phyloP scores from a whole-genome alignment of 2,113 vertebrate species.

The Peromyscus polionotus region DNA sequence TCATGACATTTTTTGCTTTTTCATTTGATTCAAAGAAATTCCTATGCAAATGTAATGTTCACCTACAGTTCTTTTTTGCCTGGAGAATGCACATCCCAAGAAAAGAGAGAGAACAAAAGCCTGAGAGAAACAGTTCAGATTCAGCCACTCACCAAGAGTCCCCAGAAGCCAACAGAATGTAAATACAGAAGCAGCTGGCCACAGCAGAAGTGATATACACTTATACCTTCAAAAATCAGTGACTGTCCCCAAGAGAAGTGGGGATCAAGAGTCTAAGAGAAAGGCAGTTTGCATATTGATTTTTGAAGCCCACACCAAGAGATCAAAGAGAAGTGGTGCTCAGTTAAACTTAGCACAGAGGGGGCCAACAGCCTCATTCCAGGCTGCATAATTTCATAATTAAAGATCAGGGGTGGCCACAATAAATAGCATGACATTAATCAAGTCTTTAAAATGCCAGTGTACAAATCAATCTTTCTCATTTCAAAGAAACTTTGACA shows the following conservation, averaged over 20 bases:
- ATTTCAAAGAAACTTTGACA: conserved; percentile 51
- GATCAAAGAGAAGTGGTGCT: conserved; percentile 11
- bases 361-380: background rate
- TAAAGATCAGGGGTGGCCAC: conserved; percentile 68
- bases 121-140: background rate
- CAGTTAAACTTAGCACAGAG: conserved; percentile 32
- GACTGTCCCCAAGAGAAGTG: background rate
- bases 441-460: conserved; percentile 61
- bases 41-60: background rate
- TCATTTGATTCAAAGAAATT: background rate
- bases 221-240: background rate
- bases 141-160: background rate
- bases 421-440: conserved; percentile 66
- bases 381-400: conserved; percentile 67
- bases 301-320: conserved; percentile 59
- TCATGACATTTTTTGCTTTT: background rate
- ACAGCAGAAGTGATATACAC: background rate
- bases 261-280: conserved; percentile 16
- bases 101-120: background rate
- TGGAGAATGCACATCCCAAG: background rate
- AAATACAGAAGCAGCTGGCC: background rate
- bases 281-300: conserved; percentile 13
- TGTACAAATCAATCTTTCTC: conserved; percentile 44
- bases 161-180: background rate
- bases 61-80: background rate